Base-by-base conservation (phyloP, 2,113 vertebrate species). In the Canis aureus region DNA sequence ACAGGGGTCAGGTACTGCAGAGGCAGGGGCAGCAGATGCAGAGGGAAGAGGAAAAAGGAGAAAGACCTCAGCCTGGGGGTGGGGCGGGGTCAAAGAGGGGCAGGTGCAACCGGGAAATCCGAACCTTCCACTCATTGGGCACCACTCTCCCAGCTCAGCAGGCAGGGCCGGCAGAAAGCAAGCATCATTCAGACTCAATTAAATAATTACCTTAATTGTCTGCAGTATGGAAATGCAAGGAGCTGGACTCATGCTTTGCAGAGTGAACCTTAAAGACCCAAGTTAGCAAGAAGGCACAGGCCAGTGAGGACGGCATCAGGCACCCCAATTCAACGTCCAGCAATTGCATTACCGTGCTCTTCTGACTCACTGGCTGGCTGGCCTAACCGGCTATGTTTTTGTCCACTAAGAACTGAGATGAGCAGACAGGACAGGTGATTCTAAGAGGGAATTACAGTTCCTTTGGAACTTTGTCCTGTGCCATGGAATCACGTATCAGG, bases 391-490 rank as follows among this genome's bases (percentile, higher is more conserved):
- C 51, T 85, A 32, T 27, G 64, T 10, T 73, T 86, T 60, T 76
- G 20, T 79, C 38, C 66, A 84, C 29, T 11, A 57, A 76, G 80
- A 94, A 59, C 38, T 23, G 62, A 90, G 19, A 87, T 15, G 49
- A 91, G 12, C 55, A 89, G 80, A 79, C 8, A 59, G 38, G 19
- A 25, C 17, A 90, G 60, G 74, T 51, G 71, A 67, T 89, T 82
- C 84, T 79, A 62, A 80, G 23, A 73, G 4, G 57, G 64, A 85
- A 89, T 57, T n/a, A 53, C 62, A 89, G 79, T 51, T 60, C 86
- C 82, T 89, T 38, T 59, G 19, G 86, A 94, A 89, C 62, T 76
- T 64, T 86, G 84, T 43, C 91, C 81, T 16, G 23, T 67, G 55
- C 32, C 85, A 96, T 76, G 1, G 0, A 74, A 74, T 91, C 38